These are phyloP conservation scores for Zootoca vivipara DNA, from an alignment of 2,113 vertebrate species.

Conservation along the genomic window DNA sequence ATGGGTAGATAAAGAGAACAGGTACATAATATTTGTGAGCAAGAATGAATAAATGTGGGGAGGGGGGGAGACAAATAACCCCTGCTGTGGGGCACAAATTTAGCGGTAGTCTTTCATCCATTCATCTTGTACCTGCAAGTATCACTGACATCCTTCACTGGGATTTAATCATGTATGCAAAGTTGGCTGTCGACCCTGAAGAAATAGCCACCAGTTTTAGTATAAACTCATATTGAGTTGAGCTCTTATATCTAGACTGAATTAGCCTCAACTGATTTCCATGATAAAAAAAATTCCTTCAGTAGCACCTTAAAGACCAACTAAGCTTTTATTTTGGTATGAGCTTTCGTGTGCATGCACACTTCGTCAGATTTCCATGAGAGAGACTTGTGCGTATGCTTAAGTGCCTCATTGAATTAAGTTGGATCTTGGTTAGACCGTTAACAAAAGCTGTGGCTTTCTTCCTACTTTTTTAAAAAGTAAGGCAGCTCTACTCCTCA, in stretches of 20 bases:
- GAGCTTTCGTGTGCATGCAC: no score
- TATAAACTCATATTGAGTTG: neutral
- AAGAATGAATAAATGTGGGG: neutral
- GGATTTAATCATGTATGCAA: neutral
- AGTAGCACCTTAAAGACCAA: no score
- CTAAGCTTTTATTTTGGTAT: no score
- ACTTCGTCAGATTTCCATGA: neutral
- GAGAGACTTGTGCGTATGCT: neutral
- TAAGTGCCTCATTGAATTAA: neutral
- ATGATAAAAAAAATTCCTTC: no score
- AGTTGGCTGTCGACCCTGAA: neutral
- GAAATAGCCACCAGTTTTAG: neutral
- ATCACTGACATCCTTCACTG: neutral
- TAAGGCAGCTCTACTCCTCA: constrained; percentile 44
- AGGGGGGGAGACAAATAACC: neutral
- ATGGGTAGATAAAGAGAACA: constrained; percentile 1
- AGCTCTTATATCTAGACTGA: neutral
- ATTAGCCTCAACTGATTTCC: neutral
- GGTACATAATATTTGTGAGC: neutral
- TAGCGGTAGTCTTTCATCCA: neutral
- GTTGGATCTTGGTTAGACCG: neutral
- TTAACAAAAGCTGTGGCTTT: neutral
- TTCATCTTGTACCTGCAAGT: neutral
- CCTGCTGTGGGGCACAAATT: neutral
- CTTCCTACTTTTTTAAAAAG: neutral